These are phyloP conservation scores for Limnephilus rhombicus DNA, from an alignment of 2,888 invertebrate species.

Conservation along the genomic window DNA sequence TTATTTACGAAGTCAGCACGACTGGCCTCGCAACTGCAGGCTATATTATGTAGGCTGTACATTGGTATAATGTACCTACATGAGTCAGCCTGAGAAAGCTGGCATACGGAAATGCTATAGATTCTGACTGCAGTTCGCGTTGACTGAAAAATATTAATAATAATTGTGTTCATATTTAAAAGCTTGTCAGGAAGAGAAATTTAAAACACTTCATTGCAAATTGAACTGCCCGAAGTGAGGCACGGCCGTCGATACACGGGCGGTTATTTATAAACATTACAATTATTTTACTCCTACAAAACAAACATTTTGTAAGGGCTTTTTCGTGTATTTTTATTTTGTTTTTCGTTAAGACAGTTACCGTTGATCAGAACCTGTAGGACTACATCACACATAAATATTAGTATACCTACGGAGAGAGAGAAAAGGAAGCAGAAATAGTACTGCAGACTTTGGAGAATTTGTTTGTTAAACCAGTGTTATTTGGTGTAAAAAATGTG, in stretches of 20 bases:
- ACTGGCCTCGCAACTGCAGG: background rate
- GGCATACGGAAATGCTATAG: background rate
- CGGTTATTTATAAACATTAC: background rate
- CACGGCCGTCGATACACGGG: background rate
- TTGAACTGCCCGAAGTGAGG: background rate
- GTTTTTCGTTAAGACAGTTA: background rate
- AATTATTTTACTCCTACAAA: background rate
- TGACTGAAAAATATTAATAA: background rate
- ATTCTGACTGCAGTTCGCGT: background rate
- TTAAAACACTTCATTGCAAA: conserved; percentile 1
- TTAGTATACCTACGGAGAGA: background rate
- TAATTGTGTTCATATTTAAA: conserved; percentile 1
- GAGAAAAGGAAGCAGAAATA: background rate
- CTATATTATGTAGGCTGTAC: background rate
- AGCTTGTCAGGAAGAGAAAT: conserved; percentile 1
- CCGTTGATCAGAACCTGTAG: background rate
- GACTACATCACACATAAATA: background rate
- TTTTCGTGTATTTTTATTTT: background rate
- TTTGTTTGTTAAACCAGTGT: background rate
- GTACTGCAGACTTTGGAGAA: background rate
- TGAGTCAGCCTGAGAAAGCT: background rate
- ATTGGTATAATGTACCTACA: background rate
- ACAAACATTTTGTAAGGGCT: background rate
- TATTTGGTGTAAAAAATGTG: too few relatives aligned
- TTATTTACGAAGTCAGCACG: background rate